These are phyloP conservation scores for Chloropsis hardwickii DNA, from an alignment of 2,113 vertebrate genomes.

Conservation along the genomic window DNA sequence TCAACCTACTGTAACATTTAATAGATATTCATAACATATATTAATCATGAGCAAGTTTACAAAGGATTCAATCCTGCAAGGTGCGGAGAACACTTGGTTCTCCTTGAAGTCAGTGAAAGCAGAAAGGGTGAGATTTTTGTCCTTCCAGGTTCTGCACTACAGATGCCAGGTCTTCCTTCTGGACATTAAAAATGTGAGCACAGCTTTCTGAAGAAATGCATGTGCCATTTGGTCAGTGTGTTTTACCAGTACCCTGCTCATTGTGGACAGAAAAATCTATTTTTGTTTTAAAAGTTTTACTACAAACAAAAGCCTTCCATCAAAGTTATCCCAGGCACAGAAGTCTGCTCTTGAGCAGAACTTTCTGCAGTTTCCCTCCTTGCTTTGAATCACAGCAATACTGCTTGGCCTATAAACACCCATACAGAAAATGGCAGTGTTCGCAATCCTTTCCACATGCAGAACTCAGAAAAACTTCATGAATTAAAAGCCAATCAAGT, in stretches of 20 bases:
- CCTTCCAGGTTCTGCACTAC: neutral
- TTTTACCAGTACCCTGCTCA: neutral
- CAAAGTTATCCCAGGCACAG: neutral
- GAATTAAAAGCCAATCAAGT: constrained; percentile 30
- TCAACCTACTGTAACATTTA: constrained; percentile 65
- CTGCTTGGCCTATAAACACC: neutral
- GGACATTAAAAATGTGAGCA: neutral
- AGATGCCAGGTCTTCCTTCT: neutral
- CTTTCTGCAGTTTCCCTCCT: neutral
- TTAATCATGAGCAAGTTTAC: constrained; percentile 54
- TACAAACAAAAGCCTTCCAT: neutral
- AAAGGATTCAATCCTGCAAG: constrained; percentile 10
- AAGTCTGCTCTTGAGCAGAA: constrained; percentile 12
- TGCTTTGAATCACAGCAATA: neutral
- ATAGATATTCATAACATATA: constrained; percentile 60
- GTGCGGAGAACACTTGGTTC: neutral
- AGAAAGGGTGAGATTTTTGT: constrained; percentile 12
- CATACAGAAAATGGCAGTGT: neutral
- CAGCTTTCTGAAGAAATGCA: neutral
- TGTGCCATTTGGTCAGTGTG: neutral
- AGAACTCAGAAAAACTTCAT: constrained; percentile 28
- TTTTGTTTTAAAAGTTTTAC: neutral
- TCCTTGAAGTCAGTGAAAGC: neutral
- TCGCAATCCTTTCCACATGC: constrained; percentile 23
- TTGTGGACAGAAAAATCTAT: neutral